Conservation (phyloP, 2,888 invertebrate species). For the Chironomus riparius region DNA sequence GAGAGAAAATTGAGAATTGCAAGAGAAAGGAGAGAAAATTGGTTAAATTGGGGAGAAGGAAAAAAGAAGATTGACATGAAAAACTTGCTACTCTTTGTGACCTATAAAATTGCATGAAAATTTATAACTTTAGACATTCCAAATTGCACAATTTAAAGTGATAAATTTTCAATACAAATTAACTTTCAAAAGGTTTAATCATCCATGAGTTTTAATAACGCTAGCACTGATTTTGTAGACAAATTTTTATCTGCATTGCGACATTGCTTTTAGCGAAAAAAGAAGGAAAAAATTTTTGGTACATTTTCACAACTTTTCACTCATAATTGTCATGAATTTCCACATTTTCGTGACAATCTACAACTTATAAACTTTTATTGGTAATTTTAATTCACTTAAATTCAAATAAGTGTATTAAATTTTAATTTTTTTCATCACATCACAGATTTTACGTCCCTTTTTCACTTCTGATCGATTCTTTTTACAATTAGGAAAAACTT, state of each 20-base stretch:
- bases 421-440: neutral
- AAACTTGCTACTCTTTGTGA: neutral
- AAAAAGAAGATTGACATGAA: neutral
- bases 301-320: neutral
- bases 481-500: neutral
- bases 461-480: neutral
- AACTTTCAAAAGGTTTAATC: neutral
- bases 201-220: neutral
- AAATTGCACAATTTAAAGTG: neutral
- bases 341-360: neutral
- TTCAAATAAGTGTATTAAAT: neutral
- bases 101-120: conserved; percentile 17
- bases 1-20: neutral
- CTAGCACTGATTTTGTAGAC: neutral
- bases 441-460: neutral
- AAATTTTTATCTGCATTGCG: conserved; percentile 20
- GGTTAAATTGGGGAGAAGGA: neutral
- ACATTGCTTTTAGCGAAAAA: conserved; percentile 8
- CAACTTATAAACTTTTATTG: neutral
- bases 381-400: neutral
- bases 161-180: neutral
- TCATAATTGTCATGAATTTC: neutral
- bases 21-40: neutral
- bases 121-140: conserved; percentile 6
- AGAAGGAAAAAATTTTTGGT: neutral